Evolutionary conservation across 2,113 vertebrate genomes (phyloP), one percentile per base, ranked within the genome.

Genomic region (Eulacestoma nigropectus): DNA sequence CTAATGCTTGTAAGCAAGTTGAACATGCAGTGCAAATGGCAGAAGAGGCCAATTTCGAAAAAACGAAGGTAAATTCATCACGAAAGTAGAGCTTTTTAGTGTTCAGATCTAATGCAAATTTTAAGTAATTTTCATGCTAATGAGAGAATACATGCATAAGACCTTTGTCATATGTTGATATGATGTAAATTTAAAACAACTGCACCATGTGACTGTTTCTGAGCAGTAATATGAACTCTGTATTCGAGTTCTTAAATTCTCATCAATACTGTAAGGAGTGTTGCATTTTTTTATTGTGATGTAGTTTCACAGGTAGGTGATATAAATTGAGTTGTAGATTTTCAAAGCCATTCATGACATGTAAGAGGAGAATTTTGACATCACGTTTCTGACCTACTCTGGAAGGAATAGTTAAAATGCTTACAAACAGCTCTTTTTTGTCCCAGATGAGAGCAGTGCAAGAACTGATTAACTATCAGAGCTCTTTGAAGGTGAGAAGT

Each of bases 21-120:
- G 99, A 99, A 91, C 98, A 98, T 46, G 99, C 98, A 13, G 97
- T 99, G 89, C 98, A 98, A 91, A 98, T 99, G 98, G 98, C 98
- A 2, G 99, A 99, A 95, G 99, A 99, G 90, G 99, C 99, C 70
- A 98, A 98, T 86, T 98, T 99, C 42, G 98, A 98, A 86, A 99
- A 98, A 98, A 98, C 98, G 49, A 74, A 98, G 98, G 99, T 98
- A 98, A 97, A 94, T 90, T 59, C 10, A 29, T 29, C 4, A 67
- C 5, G 7, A 42, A 50, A 47, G 5, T 10, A 35, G 17, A 79
- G 30, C 17, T 56, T 72, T 84, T 84, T 49, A 37, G 18, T 87
- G 80, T 91, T 91, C 33, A 39, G 9, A 57, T 57, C 44, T 75
- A 32, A 44, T 72, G 27, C 16, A 91, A 63, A 76, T 74, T 6